These are phyloP conservation scores for Leuciscus waleckii DNA, from an alignment of 2,797 vertebrate species.

Conservation along the genomic window DNA sequence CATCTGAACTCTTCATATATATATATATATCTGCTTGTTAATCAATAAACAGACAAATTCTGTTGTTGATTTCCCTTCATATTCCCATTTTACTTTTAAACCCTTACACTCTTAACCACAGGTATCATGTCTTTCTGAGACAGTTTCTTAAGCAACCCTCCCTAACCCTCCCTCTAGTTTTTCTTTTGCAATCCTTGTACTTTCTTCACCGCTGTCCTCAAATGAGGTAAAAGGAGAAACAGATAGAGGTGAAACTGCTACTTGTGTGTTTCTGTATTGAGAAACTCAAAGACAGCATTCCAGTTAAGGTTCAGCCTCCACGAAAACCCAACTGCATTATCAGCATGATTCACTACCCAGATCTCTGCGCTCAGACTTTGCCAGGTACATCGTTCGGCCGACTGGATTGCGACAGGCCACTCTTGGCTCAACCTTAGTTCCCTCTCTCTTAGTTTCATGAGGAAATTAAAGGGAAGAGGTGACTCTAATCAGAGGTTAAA, in stretches of 20 bases:
- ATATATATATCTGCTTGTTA: neutral
- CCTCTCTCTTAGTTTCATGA: conserved; percentile 79
- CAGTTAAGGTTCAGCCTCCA: conserved; percentile 65
- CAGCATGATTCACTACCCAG: conserved; percentile 79
- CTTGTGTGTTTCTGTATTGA: conserved; percentile 66
- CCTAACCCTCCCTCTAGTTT: conserved; percentile 43
- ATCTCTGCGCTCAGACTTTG: conserved; percentile 56
- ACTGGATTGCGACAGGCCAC: conserved; percentile 60
- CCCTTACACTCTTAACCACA: conserved; percentile 32
- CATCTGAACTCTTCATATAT: too few relatives aligned
- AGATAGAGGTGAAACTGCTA: conserved; percentile 68
- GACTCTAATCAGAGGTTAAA: conserved; percentile 67
- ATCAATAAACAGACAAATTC: neutral
- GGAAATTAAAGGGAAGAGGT: conserved; percentile 85
- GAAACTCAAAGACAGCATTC: conserved; percentile 63
- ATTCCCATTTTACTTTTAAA: conserved; percentile 5
- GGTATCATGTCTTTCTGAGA: conserved; percentile 44
- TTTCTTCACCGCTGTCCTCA: conserved; percentile 62
- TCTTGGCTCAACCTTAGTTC: conserved; percentile 72
- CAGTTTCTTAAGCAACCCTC: conserved; percentile 41
- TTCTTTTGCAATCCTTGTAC: conserved; percentile 61
- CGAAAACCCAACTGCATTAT: conserved; percentile 71
- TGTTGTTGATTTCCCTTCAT: neutral
- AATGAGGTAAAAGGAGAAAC: conserved; percentile 69
- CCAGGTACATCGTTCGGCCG: conserved; percentile 60